phyloP scores from a whole-genome alignment of 2,888 invertebrate genomes.

The Spialia ferax region DNA sequence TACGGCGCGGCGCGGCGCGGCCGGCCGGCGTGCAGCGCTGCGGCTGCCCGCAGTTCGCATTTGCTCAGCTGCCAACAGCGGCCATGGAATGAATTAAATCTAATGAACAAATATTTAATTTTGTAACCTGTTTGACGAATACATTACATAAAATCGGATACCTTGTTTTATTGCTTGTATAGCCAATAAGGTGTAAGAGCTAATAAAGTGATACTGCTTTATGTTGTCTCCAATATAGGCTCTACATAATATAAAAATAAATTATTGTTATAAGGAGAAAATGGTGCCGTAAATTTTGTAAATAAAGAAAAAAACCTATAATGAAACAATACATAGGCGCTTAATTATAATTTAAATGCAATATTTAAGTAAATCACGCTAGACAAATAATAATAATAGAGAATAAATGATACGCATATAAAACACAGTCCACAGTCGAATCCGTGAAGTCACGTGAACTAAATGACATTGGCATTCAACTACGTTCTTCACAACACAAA shows the following conservation, averaged over 20 bases:
- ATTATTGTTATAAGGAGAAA: too few relatives aligned
- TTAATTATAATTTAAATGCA: too few relatives aligned
- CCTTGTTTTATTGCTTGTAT: constrained; percentile 1
- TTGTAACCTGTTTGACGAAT: constrained; percentile 20
- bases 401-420: too few relatives aligned
- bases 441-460: constrained; percentile 27
- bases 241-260: too few relatives aligned
- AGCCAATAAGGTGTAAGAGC: neutral
- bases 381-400: too few relatives aligned
- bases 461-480: constrained; percentile 38
- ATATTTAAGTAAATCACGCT: too few relatives aligned
- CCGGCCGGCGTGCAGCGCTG: constrained; percentile 49
- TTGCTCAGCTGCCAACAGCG: constrained; percentile 15
- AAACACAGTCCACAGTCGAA: constrained; percentile 5
- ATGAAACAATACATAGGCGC: too few relatives aligned
- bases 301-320: too few relatives aligned
- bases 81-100: constrained; percentile 23
- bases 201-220: too few relatives aligned
- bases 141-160: constrained; percentile 12
- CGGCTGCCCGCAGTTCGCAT: neutral
- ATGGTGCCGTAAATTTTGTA: too few relatives aligned
- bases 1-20: constrained; percentile 24
- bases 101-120: constrained; percentile 27
- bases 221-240: too few relatives aligned
- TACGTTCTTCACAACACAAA: constrained; percentile 32